Conservation (phyloP, 35 echinoderm and acorn worm species). For the Stichopus chloronotus region DNA sequence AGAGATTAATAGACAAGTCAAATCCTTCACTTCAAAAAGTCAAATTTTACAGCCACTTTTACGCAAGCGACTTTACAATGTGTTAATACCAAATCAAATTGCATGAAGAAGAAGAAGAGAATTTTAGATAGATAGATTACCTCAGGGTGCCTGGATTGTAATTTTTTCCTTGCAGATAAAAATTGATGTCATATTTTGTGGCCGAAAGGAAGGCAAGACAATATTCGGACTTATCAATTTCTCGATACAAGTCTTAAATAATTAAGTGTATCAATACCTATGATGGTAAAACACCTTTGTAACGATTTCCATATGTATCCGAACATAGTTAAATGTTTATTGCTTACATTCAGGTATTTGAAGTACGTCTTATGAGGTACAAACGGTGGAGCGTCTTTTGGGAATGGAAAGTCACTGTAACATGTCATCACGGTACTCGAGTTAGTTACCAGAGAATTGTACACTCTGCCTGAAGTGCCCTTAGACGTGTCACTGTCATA, state of each 20-base stretch:
- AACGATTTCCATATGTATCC: too few relatives aligned
- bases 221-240: too few relatives aligned
- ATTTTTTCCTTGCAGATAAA: too few relatives aligned
- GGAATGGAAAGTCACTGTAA: slow-evolving; percentile 60
- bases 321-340: not conserved
- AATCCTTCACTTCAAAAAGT: not conserved
- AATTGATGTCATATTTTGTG: too few relatives aligned
- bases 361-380: slow-evolving; percentile 18
- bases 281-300: too few relatives aligned
- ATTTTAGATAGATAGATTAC: too few relatives aligned
- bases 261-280: too few relatives aligned
- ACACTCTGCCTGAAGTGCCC: not conserved
- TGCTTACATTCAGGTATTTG: slow-evolving; percentile 48
- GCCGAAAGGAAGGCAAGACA: too few relatives aligned
- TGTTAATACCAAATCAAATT: too few relatives aligned
- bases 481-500: slow-evolving; percentile 10
- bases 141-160: too few relatives aligned
- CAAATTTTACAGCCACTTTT: not conserved
- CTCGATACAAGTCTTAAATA: too few relatives aligned
- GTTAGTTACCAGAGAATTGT: slow-evolving; percentile 37
- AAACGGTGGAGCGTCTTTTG: slow-evolving; percentile 42
- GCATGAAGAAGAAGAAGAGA: too few relatives aligned
- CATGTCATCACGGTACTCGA: slow-evolving; percentile 38
- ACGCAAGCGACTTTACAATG: not conserved
- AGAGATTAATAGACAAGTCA: not conserved